phyloP scores from a whole-genome alignment of 2,113 vertebrate species.

The Cheirogaleus medius region DNA sequence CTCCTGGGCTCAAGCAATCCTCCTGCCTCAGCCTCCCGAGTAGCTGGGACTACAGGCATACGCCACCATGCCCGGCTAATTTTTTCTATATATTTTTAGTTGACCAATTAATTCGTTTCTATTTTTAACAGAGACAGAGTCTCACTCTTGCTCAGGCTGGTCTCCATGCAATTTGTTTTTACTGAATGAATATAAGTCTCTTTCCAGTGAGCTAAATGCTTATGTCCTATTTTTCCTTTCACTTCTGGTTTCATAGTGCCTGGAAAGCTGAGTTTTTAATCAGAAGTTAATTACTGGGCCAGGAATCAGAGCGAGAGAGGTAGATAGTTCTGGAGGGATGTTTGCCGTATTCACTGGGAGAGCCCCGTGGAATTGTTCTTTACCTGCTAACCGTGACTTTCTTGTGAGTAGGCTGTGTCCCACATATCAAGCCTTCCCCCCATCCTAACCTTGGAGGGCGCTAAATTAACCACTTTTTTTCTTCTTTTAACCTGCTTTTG shows the following conservation, averaged over 20 bases:
- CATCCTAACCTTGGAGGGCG: neutral
- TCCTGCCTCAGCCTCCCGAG: no score
- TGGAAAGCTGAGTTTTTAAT: slow-evolving; percentile 2
- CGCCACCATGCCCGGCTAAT: no score
- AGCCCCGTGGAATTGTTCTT: neutral
- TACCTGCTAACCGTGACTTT: neutral
- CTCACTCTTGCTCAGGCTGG: no score
- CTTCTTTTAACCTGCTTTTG: neutral
- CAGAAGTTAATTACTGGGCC: neutral
- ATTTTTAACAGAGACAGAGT: no score
- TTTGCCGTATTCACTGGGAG: neutral
- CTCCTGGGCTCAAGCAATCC: no score
- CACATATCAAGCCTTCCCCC: neutral
- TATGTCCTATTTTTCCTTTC: neutral
- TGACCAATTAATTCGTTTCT: no score
- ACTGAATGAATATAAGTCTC: neutral
- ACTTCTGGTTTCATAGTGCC: neutral
- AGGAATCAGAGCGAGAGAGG: neutral
- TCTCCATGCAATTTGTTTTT: neutral
- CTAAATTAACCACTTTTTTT: neutral
- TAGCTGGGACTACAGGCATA: no score
- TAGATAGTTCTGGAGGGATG: neutral
- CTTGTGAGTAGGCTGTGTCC: neutral
- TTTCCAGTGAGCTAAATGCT: neutral
- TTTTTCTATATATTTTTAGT: no score